Evolutionary conservation across 2,113 vertebrate species (phyloP).

Genomic region (Barnardius zonarius): DNA sequence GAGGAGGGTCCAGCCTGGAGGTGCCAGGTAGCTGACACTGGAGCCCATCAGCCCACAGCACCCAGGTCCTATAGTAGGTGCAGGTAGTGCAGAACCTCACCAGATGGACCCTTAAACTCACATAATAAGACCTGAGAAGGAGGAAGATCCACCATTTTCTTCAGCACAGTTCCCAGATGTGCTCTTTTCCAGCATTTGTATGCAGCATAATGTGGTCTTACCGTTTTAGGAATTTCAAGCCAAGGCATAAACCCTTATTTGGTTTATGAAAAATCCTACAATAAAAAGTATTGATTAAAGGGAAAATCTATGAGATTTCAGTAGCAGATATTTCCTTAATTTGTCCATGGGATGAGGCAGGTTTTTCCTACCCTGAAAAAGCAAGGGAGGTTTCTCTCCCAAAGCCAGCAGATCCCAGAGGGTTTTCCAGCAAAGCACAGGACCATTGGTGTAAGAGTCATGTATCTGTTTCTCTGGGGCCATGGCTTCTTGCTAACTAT

Average conservation of each 20-base stretch:
- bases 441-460: background rate
- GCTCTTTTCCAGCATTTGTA: background rate
- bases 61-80: accelerated
- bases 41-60: background rate
- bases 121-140: background rate
- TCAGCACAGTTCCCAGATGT: background rate
- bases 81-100: background rate
- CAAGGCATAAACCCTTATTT: background rate
- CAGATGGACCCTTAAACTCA: background rate
- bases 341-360: background rate
- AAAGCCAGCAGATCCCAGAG: background rate
- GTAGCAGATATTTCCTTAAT: background rate
- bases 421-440: background rate
- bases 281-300: background rate
- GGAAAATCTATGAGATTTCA: background rate
- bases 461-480: background rate
- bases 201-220: accelerated
- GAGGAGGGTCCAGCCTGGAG: background rate
- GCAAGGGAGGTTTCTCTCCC: background rate
- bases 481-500: background rate
- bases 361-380: background rate
- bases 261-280: background rate
- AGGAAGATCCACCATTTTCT: background rate
- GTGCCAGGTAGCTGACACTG: background rate
- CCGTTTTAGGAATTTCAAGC: background rate